These are phyloP conservation scores for Diachasmimorpha longicaudata DNA, from an alignment of 1,140 invertebrate genomes.

Conservation along the genomic window DNA sequence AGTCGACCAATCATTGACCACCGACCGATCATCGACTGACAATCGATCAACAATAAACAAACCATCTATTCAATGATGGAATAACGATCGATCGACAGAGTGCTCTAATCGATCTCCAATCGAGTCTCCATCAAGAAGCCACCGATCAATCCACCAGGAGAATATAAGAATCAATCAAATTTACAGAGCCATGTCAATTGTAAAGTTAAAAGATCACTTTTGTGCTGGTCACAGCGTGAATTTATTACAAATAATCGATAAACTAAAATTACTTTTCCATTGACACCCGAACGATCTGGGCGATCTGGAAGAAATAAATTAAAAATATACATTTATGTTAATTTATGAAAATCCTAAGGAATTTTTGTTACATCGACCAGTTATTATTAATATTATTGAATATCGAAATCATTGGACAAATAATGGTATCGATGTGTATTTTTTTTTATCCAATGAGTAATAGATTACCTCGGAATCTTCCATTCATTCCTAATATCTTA, in stretches of 20 bases:
- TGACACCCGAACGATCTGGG: neutral
- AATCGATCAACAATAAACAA: too few relatives aligned
- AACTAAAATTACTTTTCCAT: too few relatives aligned
- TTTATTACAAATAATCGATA: neutral
- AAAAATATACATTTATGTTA: neutral
- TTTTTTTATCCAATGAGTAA: neutral
- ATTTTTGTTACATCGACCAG: neutral
- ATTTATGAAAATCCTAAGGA: neutral
- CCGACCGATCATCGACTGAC: too few relatives aligned
- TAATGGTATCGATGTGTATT: neutral
- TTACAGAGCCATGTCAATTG: neutral
- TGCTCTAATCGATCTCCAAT: too few relatives aligned
- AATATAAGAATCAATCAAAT: neutral
- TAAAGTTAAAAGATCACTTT: neutral
- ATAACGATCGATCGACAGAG: too few relatives aligned
- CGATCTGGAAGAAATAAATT: neutral
- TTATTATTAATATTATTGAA: neutral
- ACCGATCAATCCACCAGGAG: too few relatives aligned
- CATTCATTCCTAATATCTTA: neutral
- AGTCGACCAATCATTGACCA: too few relatives aligned
- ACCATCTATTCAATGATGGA: too few relatives aligned
- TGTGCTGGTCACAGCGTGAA: neutral
- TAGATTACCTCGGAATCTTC: neutral
- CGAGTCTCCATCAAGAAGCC: too few relatives aligned
- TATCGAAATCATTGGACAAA: neutral